phyloP scores from a whole-genome alignment of 2,888 invertebrate genomes.

The Trimorus sp. region DNA sequence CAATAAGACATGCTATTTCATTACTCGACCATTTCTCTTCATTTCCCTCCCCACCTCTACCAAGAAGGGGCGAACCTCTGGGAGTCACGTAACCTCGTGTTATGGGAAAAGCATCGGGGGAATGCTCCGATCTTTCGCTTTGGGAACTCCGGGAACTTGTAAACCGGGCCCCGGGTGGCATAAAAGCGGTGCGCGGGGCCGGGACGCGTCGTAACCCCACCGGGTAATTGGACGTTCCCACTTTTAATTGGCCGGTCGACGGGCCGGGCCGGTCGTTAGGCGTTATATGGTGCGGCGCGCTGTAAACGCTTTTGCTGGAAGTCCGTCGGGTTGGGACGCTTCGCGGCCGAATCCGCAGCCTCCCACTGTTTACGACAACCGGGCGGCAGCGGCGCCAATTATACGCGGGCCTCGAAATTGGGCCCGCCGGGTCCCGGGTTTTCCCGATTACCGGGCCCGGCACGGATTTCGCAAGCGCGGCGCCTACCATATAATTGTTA shows the following conservation, averaged over 20 bases:
- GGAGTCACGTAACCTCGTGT: too few species aligned
- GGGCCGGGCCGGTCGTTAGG: slow-evolving; percentile 75
- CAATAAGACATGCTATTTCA: too few species aligned
- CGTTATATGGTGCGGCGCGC: slow-evolving; percentile 76
- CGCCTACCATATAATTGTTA: slow-evolving; percentile 81
- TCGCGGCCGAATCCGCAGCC: slow-evolving; percentile 58
- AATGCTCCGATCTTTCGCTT: slow-evolving; percentile 5
- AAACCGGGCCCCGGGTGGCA: slow-evolving; percentile 59
- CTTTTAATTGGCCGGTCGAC: slow-evolving; percentile 78
- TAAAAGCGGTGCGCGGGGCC: slow-evolving; percentile 62
- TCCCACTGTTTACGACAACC: slow-evolving; percentile 74
- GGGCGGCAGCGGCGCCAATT: slow-evolving; percentile 71
- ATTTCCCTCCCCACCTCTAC: too few species aligned
- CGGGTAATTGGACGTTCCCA: slow-evolving; percentile 79
- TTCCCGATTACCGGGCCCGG: slow-evolving; percentile 70
- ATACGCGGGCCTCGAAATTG: slow-evolving; percentile 73
- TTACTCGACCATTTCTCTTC: too few species aligned
- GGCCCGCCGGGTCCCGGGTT: slow-evolving; percentile 68
- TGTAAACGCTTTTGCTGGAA: slow-evolving; percentile 76
- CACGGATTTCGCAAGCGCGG: slow-evolving; percentile 71
- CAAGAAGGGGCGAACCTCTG: too few species aligned
- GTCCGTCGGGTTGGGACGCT: slow-evolving; percentile 70
- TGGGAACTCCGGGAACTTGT: slow-evolving; percentile 65
- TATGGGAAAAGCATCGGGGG: too few species aligned
- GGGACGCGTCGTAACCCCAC: slow-evolving; percentile 73